Evolutionary conservation across 2,888 invertebrate species (phyloP), one percentile per base, ranked within the genome.

Genomic region (Plebejus melissa): DNA sequence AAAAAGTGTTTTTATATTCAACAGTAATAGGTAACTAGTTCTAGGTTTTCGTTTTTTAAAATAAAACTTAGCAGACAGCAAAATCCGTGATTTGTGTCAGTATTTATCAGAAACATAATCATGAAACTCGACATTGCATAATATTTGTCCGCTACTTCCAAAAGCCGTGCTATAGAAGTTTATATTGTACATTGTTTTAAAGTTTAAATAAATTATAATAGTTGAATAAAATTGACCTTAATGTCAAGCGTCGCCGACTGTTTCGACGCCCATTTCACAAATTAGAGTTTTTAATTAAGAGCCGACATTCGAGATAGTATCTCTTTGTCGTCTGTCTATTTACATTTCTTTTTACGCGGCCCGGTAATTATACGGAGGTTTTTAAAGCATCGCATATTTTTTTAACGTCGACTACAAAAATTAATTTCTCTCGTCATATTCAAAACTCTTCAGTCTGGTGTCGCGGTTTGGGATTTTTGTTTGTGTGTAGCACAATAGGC

Each of bases 251-350:
- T 28, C 69, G 65, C 76, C 74, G 71, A 77, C 76, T 41, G 75
- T 75, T 75, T 69, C 77, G 70, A 75, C 69, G 76, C 77, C 76
- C 77, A 78, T 79, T 77, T 78, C 76, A 70, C 82, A 83, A 85
- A 84, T 85, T 83, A 83, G 83, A 84, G 82, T 82, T 82, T 82
- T 83, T 84, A 83, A 84, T 83, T 83, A 83, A 82, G 82, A 80
- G 77, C 80, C 79, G 80, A 79, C 79, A 81, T 80, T 79, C 80
- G 79, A 80, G 82, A 83, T 82, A 82, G 79, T 58, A 75, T 75
- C 75, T 75, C 83, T 83, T 83, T 84, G 83, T 84, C 80, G 80
- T 79, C 77, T 78, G 76, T 81, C 77, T 80, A 79, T 82, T 80
- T 81, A 79, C 78, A 78, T 81, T 82, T 82, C 80, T 80, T 81